phyloP scores from a whole-genome alignment of 2,797 vertebrate genomes.

The Oreortyx pictus region DNA sequence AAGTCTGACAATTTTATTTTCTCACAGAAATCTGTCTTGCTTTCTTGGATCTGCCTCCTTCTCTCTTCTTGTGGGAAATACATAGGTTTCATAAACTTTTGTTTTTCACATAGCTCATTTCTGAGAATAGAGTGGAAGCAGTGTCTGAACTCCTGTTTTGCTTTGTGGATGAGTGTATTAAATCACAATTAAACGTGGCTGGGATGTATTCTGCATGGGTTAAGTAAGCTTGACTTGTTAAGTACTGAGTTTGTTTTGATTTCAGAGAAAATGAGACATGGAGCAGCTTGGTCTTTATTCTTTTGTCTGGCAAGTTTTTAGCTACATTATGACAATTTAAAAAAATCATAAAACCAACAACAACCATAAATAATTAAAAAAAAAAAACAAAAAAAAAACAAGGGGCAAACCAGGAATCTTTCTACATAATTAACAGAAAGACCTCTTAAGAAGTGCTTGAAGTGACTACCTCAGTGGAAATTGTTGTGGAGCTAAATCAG shows the following conservation, averaged over 20 bases:
- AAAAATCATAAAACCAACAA: neutral
- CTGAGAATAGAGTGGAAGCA: neutral
- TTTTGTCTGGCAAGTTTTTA: neutral
- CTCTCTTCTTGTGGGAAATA: neutral
- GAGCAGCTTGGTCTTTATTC: neutral
- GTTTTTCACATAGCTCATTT: neutral
- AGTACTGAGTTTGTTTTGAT: constrained; percentile 24
- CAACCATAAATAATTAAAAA: neutral
- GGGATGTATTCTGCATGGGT: neutral
- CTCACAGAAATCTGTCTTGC: neutral
- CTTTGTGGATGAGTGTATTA: neutral
- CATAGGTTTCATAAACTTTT: neutral
- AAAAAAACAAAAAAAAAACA: neutral
- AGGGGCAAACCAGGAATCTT: neutral
- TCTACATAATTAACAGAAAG: constrained; percentile 29
- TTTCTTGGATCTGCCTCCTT: neutral
- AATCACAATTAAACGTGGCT: neutral
- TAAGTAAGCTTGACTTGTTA: constrained; percentile 13
- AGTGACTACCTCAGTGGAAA: constrained; percentile 37
- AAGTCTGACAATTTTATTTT: neutral
- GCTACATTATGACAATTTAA: constrained; percentile 4
- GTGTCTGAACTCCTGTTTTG: neutral
- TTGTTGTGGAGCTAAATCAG: constrained; percentile 29
- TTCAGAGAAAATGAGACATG: constrained; percentile 12
- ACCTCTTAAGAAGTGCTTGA: neutral